phyloP scores from a whole-genome alignment of 1,140 invertebrate genomes.

The Diploscapter pachys region DNA sequence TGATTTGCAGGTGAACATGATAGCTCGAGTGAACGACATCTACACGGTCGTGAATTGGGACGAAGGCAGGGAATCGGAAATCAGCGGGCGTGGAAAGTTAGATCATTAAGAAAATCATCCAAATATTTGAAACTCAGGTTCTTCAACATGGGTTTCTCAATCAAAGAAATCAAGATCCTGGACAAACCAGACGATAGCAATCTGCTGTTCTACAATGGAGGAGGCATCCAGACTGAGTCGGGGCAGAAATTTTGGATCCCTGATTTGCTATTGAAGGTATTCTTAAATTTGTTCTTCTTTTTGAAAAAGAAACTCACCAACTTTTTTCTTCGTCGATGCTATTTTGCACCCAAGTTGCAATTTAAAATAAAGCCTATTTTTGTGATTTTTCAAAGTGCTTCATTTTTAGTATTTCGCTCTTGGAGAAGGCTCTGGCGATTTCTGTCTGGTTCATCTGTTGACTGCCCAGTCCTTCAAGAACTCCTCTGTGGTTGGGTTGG shows the following conservation, averaged over 20 bases:
- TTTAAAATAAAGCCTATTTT: no score
- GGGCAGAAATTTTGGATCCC: constrained; percentile 2
- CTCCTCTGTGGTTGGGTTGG: constrained; percentile 11
- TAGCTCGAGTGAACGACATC: constrained; percentile 34
- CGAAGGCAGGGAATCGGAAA: constrained; percentile 7
- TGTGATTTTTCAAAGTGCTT: no score
- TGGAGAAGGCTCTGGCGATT: constrained; percentile 19
- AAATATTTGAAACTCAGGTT: constrained; percentile 16
- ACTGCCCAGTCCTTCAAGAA: constrained; percentile 26
- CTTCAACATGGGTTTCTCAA: constrained; percentile 32
- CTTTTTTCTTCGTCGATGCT: no score
- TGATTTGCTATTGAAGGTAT: constrained; percentile 13
- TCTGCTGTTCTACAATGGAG: constrained; percentile 17
- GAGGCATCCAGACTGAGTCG: constrained; percentile 9
- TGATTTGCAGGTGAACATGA: constrained; percentile 27
- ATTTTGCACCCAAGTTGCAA: no score
- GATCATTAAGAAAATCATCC: no score
- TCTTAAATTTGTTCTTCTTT: neutral
- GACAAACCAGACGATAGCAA: constrained; percentile 8
- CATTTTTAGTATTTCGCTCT: neutral
- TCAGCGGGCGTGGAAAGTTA: constrained; percentile 14
- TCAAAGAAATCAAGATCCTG: constrained; percentile 28
- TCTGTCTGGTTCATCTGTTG: constrained; percentile 28
- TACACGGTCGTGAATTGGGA: constrained; percentile 25
- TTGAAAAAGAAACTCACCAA: no score